A percentile compares a stretch with the other conserved stretches of the same genome.
These are phyloP conservation scores for Sebastes baramenuke DNA, from an alignment of 2,797 vertebrate genomes.

Conservation along the genomic window DNA sequence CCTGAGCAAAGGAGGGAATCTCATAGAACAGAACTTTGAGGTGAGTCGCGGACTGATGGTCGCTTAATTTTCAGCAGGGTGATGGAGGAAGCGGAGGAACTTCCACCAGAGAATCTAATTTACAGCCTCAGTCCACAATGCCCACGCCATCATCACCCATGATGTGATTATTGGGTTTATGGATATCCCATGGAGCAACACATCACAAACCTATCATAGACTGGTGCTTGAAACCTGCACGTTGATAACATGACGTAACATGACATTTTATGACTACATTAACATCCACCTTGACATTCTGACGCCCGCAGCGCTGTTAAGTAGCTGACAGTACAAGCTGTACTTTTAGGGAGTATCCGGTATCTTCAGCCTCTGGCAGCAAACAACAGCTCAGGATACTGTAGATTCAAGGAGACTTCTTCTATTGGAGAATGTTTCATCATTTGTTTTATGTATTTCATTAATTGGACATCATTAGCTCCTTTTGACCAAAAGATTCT, in stretches of 20 bases:
- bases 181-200: neutral
- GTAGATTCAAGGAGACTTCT: neutral
- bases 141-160: neutral
- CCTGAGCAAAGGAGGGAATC: constrained; percentile 96
- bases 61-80: neutral
- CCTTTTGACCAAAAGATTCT: neutral
- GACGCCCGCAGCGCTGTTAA: neutral
- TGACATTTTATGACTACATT: too few species aligned
- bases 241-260: neutral
- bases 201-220: neutral
- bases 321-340: neutral
- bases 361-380: neutral
- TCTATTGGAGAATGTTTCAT: neutral
- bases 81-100: neutral
- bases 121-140: neutral
- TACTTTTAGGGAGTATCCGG: neutral
- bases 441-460: neutral
- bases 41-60: constrained; percentile 67
- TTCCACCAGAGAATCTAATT: neutral
- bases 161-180: neutral
- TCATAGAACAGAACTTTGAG: constrained; percentile 98
- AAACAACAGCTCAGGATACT: neutral
- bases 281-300: neutral
- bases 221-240: neutral
- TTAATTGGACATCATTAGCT: neutral